Percentiles rank a stretch among this genome's conserved stretches.
Conservation (phyloP, 2,113 vertebrate species). For the Anoura caudifer region DNA sequence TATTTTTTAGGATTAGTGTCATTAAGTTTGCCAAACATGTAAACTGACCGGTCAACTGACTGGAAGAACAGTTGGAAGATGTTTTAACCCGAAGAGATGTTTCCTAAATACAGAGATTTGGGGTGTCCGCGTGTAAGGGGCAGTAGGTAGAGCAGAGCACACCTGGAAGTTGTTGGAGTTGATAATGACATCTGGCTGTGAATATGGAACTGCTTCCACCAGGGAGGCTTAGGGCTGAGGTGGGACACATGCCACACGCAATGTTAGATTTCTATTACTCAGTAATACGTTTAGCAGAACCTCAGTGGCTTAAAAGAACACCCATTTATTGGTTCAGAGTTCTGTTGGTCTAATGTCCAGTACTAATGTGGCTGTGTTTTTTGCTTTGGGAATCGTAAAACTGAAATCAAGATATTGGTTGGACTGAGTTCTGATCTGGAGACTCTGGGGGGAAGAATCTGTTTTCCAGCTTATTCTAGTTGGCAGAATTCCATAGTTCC, state of each 20-base stretch:
- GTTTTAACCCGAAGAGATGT: not conserved
- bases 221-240: not conserved
- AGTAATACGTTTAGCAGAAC: not conserved
- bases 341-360: not conserved
- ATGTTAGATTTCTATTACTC: not conserved
- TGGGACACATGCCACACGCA: rapidly evolving
- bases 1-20: not conserved
- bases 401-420: not conserved
- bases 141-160: rapidly evolving
- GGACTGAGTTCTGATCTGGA: not conserved
- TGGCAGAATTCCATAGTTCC: not conserved
- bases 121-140: rapidly evolving
- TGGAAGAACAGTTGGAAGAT: not conserved
- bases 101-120: not conserved
- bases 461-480: not conserved
- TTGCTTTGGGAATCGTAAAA: not conserved
- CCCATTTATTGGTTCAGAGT: not conserved
- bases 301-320: not conserved
- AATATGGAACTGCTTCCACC: rapidly evolving
- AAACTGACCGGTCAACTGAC: too few relatives aligned
- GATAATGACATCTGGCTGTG: not conserved
- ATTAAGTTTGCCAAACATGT: not conserved
- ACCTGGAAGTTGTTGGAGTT: not conserved
- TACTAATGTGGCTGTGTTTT: not conserved
- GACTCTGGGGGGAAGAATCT: not conserved